Base-by-base conservation (phyloP, 2,797 vertebrate genomes). In the Gila robusta region DNA sequence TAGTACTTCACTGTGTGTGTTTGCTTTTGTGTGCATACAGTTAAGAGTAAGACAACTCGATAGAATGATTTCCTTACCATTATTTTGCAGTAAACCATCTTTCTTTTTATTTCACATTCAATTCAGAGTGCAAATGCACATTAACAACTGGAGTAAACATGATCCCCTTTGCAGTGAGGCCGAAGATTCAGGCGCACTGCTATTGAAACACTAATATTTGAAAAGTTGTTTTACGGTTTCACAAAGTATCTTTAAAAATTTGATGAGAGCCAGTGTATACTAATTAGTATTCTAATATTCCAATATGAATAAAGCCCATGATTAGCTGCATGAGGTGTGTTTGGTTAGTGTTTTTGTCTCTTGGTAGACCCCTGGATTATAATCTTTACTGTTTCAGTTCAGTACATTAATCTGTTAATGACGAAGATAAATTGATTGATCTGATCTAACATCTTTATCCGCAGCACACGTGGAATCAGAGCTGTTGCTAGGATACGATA, bases 391-490 rank as follows among this genome's bases (percentile, higher is more conserved):
- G 3, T 77, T 35, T 10, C 0, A 49, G 11, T 56, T 77, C 5
- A 59, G 19, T 23, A 6, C 67, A 64, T 10, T 32, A 14, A 64
- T 47, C 39, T 47, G 21, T 74, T 28, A 82, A 56, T 28, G 49
- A 39, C 6, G 2, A 21, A 32, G 37, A 44, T 47, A 59, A 82
- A 56, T 72, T 37, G 1, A 21, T 41, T 71, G 8, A 39, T 81
- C 8, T 44, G 16, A 72, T 73, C 82, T 47, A 87, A 32, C 66
- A n/a, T 85, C 87, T 92, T 87, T 66, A 83, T 66, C 32, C 12
- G 7, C 90, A 99, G 98, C 92, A 89, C 94, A 95, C 28, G 98
- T 98, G 90, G 92, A 96, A 4, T 97, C 98, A 6, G 96, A 99
- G 89, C 91, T 99, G 90, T 90, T 99, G 12, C 93, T 93, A 1